Conservation (phyloP, 2,888 invertebrate genomes). For the Callinectes sapidus region DNA sequence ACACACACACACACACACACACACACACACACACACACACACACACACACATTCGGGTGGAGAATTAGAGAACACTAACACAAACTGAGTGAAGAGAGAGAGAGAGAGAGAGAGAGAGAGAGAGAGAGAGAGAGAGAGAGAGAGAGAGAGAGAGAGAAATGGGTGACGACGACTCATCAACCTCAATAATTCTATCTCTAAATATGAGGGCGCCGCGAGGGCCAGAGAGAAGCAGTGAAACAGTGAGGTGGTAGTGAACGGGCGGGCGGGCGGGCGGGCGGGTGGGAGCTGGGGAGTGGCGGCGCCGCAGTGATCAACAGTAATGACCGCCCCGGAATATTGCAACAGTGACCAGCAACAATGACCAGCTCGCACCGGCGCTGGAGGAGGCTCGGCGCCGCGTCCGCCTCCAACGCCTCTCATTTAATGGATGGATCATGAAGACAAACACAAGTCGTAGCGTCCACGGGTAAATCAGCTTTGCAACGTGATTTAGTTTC, state of each 20-base stretch:
- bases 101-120: slow-evolving; percentile 15
- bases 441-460: slow-evolving; percentile 70
- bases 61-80: slow-evolving; percentile 26
- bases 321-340: slow-evolving; percentile 33
- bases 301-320: slow-evolving; percentile 37
- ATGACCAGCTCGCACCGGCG: slow-evolving; percentile 35
- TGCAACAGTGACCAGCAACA: slow-evolving; percentile 36
- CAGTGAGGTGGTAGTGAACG: neutral
- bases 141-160: neutral
- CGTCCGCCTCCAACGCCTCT: slow-evolving; percentile 49
- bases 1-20: neutral
- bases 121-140: slow-evolving; percentile 32
- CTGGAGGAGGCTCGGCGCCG: neutral
- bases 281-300: neutral
- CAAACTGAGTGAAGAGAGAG: slow-evolving; percentile 38
- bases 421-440: slow-evolving; percentile 59
- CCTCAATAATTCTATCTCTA: slow-evolving; percentile 42
- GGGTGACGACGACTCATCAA: slow-evolving; percentile 29
- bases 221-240: slow-evolving; percentile 23
- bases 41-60: slow-evolving; percentile 6
- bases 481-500: slow-evolving; percentile 70
- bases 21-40: slow-evolving; percentile 16
- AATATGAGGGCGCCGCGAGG: slow-evolving; percentile 5
- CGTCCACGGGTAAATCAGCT: slow-evolving; percentile 69
- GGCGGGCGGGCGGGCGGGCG: neutral